Base-by-base conservation (phyloP, 2,113 vertebrate species). In the Scartelaos histophorus region DNA sequence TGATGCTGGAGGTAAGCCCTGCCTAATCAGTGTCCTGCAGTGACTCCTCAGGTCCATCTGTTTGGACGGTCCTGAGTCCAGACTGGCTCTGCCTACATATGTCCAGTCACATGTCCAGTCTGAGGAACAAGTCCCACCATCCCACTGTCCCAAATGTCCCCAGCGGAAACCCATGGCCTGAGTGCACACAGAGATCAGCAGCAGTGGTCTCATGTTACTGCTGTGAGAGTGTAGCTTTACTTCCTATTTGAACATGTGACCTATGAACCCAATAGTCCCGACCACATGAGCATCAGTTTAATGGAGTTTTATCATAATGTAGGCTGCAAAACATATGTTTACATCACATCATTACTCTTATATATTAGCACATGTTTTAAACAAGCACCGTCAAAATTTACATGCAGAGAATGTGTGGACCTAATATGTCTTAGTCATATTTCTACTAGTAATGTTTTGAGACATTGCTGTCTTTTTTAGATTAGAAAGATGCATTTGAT, bases 41-140 rank as follows among this genome's bases (percentile, higher is more conserved):
- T 70, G 66, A 73, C 54, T 29, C 49, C 43, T 51, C 19, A 57
- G 19, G 49, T 72, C 81, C 46, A n/a, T 78, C 66, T 70, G 70
- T 67, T 80, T 49, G 79, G 72, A 73, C 76, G 64, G 71, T 80
- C 76, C 54, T 22, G 47, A 51, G 2, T 51, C 47, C 38, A 1
- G 64, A 70, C 78, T 70, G 80, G 73, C 78, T 19, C 71, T 13
- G 13, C 60, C 65, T 54, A 12, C 78, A 74, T 75, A 73, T 73
- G 79, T 76, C 57, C 71, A 15, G 62, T 71, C 75, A 74, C 76
- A 76, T 74, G 51, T 43, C 38, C 38, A 43, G 38, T 43, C 38
- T 43, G 38, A 10, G 38, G 10, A 69, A 81, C 66, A 22, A 16
- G 9, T 29, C 15, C 1, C 13, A 3, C 19, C 21, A 19, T 54